Evolutionary conservation across 2,113 vertebrate genomes (phyloP), one percentile per base, ranked within the genome.

Genomic region (Zosterops japonicus): DNA sequence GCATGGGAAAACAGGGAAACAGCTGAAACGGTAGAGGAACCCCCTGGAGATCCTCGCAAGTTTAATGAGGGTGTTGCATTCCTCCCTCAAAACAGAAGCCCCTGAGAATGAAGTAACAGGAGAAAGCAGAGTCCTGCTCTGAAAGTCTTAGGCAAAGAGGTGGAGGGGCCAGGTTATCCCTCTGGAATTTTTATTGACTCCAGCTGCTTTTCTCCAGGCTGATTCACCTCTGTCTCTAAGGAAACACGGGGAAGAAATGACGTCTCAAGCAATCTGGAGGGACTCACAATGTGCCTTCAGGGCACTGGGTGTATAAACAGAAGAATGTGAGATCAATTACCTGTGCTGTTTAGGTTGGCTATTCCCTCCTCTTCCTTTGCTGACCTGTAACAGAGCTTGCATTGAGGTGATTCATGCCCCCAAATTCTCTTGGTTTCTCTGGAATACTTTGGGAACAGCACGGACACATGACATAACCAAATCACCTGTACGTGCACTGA

Each of bases 131-230:
- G 46, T 78, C 29, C 46, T 6, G 8, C 70, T 89, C 60, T 68
- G 80, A 50, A 71, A 60, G 49, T 75, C 60, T 87, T 46, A 69
- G 63, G 55, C 56, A 60, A 89, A 86, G 74, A 83, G 60, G 68
- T 8, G 5, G 75, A 94, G 95, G 80, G 89, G 93, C 91, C 55
- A 80, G 94, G 91, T 94, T 93, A 80, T 94, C 91, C 95, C 82
- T 75, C 46, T 72, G 93, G 96, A 87, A 95, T 91, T 95, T 95
- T 94, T 93, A 94, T 93, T 31, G 4, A 44, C 82, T 97, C 87
- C 90, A 87, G 91, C 93, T 96, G 94, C 90, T 88, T 93, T 90
- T 85, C 84, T 93, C 78, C 75, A 74, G 93, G 93, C 93, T 90
- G 92, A 90, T 92, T 93, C 94, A 89, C 67, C 63, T 36, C 61